Base-by-base conservation (phyloP, 2,797 vertebrate species). In the Nannoperca obscura region DNA sequence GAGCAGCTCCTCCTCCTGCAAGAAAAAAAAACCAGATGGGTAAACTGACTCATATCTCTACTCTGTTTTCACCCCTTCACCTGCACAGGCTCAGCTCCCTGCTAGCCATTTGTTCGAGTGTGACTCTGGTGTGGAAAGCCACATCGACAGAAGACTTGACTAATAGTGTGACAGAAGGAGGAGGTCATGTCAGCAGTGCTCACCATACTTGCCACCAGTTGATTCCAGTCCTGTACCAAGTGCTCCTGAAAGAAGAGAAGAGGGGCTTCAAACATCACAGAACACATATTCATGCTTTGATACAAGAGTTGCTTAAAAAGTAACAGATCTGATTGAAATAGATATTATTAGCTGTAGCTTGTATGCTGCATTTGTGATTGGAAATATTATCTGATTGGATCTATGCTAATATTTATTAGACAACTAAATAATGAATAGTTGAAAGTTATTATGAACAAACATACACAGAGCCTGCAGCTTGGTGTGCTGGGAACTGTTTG, bases 161-260 rank as follows among this genome's bases (percentile, higher is more conserved):
- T 85, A 75, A 84, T 46, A 62, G 0, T 4, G 46, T 32, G 60
- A 76, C 61, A 64, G 71, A 78, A 17, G 38, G 40, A 67, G 30
- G 58, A 78, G 36, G 71, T 74, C 38, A 36, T 20, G 17, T 81
- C 42, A 49, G 19, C 8, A 1, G 4, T 1, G 4, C 90, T 89
- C 85, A 94, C 93, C 91, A 40, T 90, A 93, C 92, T 93, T 95
- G 22, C 91, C 92, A 66, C 80, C 93, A 57, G 83, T 46, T 76
- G 94, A 38, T 5, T 95, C 94, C 53, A 94, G 74, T 49, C 91
- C 90, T 14, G 85, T 68, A 69, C 90, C 89, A 2, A 92, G 78
- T 0, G 79, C 86, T 79, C 92, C 95, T 95, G 82, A 73, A 74
- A 84, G 12, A 81, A 15, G 52, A 84, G 20, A 1, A 60, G 22